Conservation (phyloP, 64 coral and sea anemone species). For the Stichodactyla mertensii region DNA sequence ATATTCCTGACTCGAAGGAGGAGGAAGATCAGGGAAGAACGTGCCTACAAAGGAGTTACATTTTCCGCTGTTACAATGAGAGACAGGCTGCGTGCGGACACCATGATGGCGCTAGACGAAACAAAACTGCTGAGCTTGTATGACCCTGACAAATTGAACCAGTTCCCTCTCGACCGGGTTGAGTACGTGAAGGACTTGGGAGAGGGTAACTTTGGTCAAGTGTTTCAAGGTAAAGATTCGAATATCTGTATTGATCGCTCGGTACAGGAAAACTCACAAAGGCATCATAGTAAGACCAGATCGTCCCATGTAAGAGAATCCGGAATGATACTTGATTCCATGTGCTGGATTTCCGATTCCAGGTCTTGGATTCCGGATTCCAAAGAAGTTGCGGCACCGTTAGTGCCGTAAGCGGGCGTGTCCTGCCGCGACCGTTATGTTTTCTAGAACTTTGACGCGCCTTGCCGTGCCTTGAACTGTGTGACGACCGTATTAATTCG, state of each 20-base stretch:
- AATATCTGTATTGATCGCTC: neutral
- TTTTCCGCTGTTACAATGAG: constrained; percentile 81
- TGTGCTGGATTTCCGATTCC: too few species aligned
- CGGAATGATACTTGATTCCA: too few species aligned
- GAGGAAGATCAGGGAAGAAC: neutral
- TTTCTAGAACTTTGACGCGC: too few species aligned
- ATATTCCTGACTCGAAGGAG: neutral
- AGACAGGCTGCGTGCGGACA: constrained; percentile 74
- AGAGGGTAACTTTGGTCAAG: constrained; percentile 90
- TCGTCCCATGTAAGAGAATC: too few species aligned
- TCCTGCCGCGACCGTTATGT: too few species aligned
- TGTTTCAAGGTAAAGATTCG: constrained; percentile 65
- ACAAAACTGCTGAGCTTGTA: constrained; percentile 59
- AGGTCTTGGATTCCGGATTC: too few species aligned
- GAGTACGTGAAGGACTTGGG: constrained; percentile 85
- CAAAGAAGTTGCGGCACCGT: too few species aligned
- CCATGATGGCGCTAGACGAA: constrained; percentile 69
- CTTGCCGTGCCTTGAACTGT: too few species aligned
- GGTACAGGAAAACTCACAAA: neutral
- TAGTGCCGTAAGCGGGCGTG: too few species aligned
- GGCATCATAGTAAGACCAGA: too few species aligned
- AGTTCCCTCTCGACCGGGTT: constrained; percentile 69
- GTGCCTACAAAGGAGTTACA: constrained; percentile 43
- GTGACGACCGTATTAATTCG: too few species aligned
- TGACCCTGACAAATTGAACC: constrained; percentile 71